Evolutionary conservation across 2,113 vertebrate genomes (phyloP), one percentile per base, ranked within the genome.

Genomic region (Marcusenius ussheri): DNA sequence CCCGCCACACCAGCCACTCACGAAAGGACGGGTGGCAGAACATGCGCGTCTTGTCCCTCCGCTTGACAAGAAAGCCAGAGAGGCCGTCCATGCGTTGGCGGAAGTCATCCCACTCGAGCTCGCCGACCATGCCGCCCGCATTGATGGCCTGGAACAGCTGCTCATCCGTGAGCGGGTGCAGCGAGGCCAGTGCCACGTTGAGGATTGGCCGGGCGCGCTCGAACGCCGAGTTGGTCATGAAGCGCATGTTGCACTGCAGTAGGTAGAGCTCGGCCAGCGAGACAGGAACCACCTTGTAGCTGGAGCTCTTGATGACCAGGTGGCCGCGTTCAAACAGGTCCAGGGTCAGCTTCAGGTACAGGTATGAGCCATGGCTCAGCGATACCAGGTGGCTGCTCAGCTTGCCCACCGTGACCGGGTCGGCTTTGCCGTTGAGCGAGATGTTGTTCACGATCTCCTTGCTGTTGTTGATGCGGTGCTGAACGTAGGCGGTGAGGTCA

Each of bases 201-300:
- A 99, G 90, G 53, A 99, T 96, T 0, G 98, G 98, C 91, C 97
- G 95, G 0, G 97, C 97, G 90, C 97, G 97, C 94, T 99, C 98
- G 5, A 99, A 99, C 80, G 98, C 96, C 0, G 97, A 97, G 90
- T 98, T 97, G 87, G 96, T 98, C 95, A 97, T 97, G 95, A 99
- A 99, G 94, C 98, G 98, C 97, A 99, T 98, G 93, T 99, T 99
- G 95, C 98, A 99, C 95, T 99, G 98, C n/a, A 99, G 95, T 89
- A 99, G 95, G 92, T 99, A 99, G 84, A 99, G 97, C 93, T 99
- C 98, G 0, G 98, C 97, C 39, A 99, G 93, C 0, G 98, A 99
- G 88, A 99, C 97, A 0, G 98, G 98, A 90, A 99, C 98, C 3
- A 99, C 98, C 94, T 99, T 99, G 95, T 99, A 99, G 95, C 98